Conservation (phyloP, 2,888 invertebrate species). For the Stratiomys singularior region DNA sequence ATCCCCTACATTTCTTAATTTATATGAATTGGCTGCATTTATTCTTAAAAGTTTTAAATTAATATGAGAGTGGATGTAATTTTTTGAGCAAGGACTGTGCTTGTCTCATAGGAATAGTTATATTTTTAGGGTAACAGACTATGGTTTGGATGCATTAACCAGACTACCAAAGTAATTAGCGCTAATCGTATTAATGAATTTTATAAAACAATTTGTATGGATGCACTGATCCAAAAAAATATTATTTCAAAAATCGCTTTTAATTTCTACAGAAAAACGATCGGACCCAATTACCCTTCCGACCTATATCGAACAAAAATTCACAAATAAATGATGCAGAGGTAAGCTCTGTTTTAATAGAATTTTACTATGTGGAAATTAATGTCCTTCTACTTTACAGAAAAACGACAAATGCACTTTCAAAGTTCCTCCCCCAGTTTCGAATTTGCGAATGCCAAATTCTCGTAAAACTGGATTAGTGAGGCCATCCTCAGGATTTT, state of each 20-base stretch:
- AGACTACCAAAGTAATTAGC: no score
- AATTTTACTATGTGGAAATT: not conserved
- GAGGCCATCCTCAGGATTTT: conserved; percentile 64
- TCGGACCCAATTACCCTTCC: conserved; percentile 28
- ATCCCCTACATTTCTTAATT: no score
- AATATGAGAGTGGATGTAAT: no score
- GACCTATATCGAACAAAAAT: conserved; percentile 49
- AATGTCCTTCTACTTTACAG: conserved; percentile 49
- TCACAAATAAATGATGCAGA: conserved; percentile 48
- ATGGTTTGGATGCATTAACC: no score
- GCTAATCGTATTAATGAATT: no score
- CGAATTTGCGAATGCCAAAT: conserved; percentile 57
- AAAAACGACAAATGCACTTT: conserved; percentile 58
- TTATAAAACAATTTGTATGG: no score
- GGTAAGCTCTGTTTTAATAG: conserved; percentile 37
- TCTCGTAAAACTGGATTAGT: conserved; percentile 59
- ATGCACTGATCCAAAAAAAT: no score
- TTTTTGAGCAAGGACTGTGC: no score
- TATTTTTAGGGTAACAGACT: no score
- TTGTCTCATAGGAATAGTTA: no score
- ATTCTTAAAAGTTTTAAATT: no score
- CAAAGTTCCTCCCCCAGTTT: conserved; percentile 60
- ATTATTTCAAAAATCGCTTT: not conserved
- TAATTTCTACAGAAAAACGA: conserved; percentile 9
- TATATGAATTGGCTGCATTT: no score